Base-by-base conservation (phyloP, 2,888 invertebrate genomes). In the Dynastes maya region DNA sequence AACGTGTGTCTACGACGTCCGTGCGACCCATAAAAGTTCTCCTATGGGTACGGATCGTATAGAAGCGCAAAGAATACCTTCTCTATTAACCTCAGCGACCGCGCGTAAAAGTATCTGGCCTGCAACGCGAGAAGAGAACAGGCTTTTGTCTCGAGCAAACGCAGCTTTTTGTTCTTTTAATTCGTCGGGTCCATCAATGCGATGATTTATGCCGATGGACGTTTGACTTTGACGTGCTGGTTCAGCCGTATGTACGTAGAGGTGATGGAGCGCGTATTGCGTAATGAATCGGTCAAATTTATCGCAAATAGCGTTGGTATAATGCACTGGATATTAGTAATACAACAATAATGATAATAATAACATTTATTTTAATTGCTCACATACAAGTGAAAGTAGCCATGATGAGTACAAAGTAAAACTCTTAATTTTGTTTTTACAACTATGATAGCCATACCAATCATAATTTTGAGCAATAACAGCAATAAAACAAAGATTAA, bases 41-140 rank as follows among this genome's bases (percentile, higher is more conserved):
- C 45, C 45, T 45, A 45, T 45, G 45, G 45, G 45, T 45, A 45
- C 45, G 45, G 72, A 78, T 55, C n/a, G 55, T 55, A 37, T 37
- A 16, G 65, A 37, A 2, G 40, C 51, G 63, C 77, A 75, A 75
- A 68, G 77, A 75, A 72, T 77, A 78, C 77, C 79, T 80, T 77
- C 80, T 75, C 81, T 81, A 81, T 81, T 81, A 81, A 81, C 81
- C 81, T 81, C 58, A 71, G 79, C 80, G 81, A 81, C 81, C 81
- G 81, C 68, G 27, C 58, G 76, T 5, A 6, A 6, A 76, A 40
- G n/a, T 70, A 63, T 79, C 29, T 63, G 45, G 61, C 68, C 63
- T 71, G 76, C 74, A 40, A 55, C 45, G 45, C 45, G 45, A 45
- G 45, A 45, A 45, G 45, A 45, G 45, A 45, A 45, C 45, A 11